Base-by-base conservation (phyloP, 2,797 vertebrate genomes). In the Parauchenoglanis ngamensis region DNA sequence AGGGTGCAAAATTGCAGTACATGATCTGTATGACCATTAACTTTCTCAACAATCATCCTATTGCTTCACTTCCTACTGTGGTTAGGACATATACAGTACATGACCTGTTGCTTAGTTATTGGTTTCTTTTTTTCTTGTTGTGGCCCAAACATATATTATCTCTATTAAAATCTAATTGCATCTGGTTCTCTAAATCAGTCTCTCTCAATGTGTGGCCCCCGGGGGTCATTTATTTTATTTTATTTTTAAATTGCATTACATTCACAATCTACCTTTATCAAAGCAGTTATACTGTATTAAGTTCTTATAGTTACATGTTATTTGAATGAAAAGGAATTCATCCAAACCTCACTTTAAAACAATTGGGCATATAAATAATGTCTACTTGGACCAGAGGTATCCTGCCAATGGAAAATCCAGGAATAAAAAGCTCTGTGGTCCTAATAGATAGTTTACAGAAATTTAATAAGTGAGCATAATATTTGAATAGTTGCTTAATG, bases 11-110 rank as follows among this genome's bases (percentile, higher is more conserved):
- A 81, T 46, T 44, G 12, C 79, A 81, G 79, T 28, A 65, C 25
- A n/a, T 28, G 57, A 65, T 17, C n/a, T 35, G 28, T 3, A 49
- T 49, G 59, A 65, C 40, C 6, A n/a, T 28, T 65, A 49, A 49
- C 40, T 28, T 65, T 65, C 59, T 19, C 40, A 82, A 82, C 25
- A 31, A 52, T 61, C 80, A 65, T n/a, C 44, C 61, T 65, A 52
- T 82, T 82, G 15, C 80, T 82, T 82, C 61, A 83, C 46, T 83
- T 83, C 80, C 80, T 54, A 21, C 25, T 19, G 7, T n/a, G 46
- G 17, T 83, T 52, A 52, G 52, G 80, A 65, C 40, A 46, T 28
- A 6, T 8, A 82, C 31, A 40, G 35, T 40, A 40, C 35, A 17
- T 28, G 7, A 12, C 25, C 15, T n/a, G 44, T 65, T 31, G n/a